Evolutionary conservation across 2,797 vertebrate species (phyloP), one percentile per base, ranked within the genome.

Genomic region (Tokudaia tokunoshimensis): DNA sequence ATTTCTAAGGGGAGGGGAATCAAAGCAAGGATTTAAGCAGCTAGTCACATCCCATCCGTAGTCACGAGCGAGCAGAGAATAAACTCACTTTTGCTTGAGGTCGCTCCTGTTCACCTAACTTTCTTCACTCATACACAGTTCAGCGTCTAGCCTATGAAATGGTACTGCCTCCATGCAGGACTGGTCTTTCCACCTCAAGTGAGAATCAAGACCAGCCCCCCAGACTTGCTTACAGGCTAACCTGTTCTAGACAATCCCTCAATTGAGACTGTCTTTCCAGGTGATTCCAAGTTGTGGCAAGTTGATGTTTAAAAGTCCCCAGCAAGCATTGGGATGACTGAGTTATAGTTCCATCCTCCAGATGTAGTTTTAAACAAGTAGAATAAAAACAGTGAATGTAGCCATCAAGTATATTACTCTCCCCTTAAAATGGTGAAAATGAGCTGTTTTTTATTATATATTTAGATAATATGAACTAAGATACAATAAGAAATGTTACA

Each of bases 401-500:
- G 93, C 94, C 50, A 75, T 89, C 75, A 80, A 96, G 74, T 6
- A 24, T 41, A 67, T 85, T 80, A 57, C 14, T 94, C 89, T 80
- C 29, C 22, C 3, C 37, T 55, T 93, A 88, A 91, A 78, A 31
- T 88, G 20, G 57, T 67, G 34, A 92, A 63, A 94, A 37, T 81
- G 83, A 94, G 41, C 94, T 67, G 31, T 13, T 31, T 76, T 93
- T 95, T 81, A 11, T 93, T 95, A 67, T 81, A 72, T 81, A 70
- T 93, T 96, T 96, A 94, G 82, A 80, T 91, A 93, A 83, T 57
- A 90, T 59, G 47, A 97, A 92, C 79, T 91, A 94, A 95, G 29
- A 85, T 78, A 29, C 41, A 90, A 55, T 65, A 86, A 86, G 37
- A 90, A 44, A 80, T 92, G 92, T 94, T 74, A 96, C 95, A 94